These are phyloP conservation scores for Albula glossodonta DNA, from an alignment of 2,113 vertebrate genomes.

Conservation along the genomic window DNA sequence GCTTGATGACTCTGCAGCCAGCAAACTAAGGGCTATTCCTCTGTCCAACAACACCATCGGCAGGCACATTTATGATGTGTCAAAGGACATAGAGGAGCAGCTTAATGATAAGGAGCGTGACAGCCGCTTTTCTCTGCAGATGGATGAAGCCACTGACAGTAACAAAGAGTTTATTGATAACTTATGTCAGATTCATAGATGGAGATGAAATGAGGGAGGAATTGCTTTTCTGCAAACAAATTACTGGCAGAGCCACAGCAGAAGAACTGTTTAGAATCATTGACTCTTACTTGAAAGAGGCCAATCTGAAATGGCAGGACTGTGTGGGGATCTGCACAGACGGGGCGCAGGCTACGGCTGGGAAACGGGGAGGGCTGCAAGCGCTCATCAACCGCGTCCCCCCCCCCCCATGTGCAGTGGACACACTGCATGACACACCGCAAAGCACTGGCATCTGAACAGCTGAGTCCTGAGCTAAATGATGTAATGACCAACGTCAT, in stretches of 20 bases:
- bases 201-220: not conserved
- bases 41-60: not conserved
- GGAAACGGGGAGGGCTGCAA: not conserved
- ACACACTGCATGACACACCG: no score
- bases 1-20: not conserved
- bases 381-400: not conserved
- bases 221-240: not conserved
- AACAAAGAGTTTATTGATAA: not conserved
- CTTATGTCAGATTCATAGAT: not conserved
- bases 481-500: no score
- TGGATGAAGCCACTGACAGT: not conserved
- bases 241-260: not conserved
- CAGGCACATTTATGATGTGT: not conserved
- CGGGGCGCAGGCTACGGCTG: not conserved
- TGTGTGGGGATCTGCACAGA: not conserved
- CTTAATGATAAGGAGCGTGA: not conserved
- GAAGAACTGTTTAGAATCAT: not conserved
- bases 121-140: not conserved
- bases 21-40: not conserved
- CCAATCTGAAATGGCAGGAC: not conserved
- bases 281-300: not conserved
- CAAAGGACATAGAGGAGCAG: not conserved
- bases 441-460: no score
- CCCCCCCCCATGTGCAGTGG: not conserved
- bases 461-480: no score